Percentiles rank a stretch among this genome's conserved stretches.
Evolutionary conservation across 2,113 vertebrate species (phyloP).

Genomic region (Pelobates fuscus): DNA sequence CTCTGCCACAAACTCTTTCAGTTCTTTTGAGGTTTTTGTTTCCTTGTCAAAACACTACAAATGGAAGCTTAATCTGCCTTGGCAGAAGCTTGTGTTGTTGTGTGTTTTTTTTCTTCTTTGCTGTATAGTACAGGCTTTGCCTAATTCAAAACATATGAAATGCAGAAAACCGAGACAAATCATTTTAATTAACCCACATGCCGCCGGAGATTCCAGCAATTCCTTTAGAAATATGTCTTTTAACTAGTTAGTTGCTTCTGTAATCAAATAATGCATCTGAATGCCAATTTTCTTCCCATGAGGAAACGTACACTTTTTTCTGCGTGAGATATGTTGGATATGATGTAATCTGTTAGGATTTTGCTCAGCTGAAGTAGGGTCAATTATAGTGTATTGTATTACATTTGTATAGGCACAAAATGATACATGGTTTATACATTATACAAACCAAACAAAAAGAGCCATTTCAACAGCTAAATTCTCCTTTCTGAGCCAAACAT

Average conservation of each 20-base stretch:
- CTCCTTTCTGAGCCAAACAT: too few species aligned
- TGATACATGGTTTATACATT: background rate
- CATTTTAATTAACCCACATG: conserved; percentile 39
- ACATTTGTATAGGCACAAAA: background rate
- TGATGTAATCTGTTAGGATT: background rate
- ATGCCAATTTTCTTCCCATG: background rate
- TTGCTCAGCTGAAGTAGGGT: background rate
- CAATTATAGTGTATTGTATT: background rate
- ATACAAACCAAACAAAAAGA: background rate
- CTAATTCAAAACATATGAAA: conserved; percentile 50
- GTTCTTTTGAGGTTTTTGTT: conserved; percentile 49
- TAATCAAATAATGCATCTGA: background rate
- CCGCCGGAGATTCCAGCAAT: background rate
- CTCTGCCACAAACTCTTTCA: conserved; percentile 48
- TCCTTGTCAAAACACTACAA: conserved; percentile 51
- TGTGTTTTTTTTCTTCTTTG: background rate
- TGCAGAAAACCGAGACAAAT: conserved; percentile 43
- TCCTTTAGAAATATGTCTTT: background rate
- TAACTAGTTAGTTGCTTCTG: background rate
- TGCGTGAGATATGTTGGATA: background rate
- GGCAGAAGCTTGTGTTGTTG: conserved; percentile 36
- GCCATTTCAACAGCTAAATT: too few species aligned
- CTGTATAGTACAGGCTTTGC: conserved; percentile 35
- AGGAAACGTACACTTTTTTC: background rate
- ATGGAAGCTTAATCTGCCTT: conserved; percentile 50